A percentile compares a stretch with the other conserved stretches of the same genome.
These are phyloP conservation scores for Cirrhinus mrigala DNA, from an alignment of 2,797 vertebrate genomes.

Conservation along the genomic window DNA sequence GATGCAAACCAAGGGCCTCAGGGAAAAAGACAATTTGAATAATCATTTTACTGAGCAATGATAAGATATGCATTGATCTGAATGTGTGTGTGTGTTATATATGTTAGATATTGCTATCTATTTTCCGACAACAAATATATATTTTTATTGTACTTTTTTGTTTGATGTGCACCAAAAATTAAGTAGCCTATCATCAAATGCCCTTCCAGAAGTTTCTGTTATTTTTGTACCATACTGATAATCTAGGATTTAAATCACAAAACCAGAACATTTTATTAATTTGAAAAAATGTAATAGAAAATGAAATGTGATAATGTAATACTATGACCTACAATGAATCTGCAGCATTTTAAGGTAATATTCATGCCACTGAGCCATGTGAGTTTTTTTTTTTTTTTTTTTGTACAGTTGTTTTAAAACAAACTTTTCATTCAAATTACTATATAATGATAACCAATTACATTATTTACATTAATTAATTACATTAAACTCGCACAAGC, in stretches of 20 bases:
- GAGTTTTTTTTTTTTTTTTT: too few relatives aligned
- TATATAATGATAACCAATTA: not conserved
- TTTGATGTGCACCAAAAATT: not conserved
- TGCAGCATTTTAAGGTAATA: not conserved
- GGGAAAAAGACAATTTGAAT: slow-evolving; percentile 13
- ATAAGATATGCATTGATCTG: not conserved
- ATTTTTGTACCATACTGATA: not conserved
- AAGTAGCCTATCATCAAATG: too few relatives aligned
- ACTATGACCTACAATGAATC: not conserved
- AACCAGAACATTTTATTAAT: not conserved
- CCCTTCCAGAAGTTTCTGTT: too few relatives aligned
- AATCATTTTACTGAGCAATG: not conserved
- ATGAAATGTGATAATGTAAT: not conserved
- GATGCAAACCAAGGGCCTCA: slow-evolving; percentile 16
- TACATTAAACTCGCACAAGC: not conserved
- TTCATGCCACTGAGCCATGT: not conserved
- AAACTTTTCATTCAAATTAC: not conserved
- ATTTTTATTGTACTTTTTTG: not conserved
- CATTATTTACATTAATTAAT: too few relatives aligned
- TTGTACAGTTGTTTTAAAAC: not conserved
- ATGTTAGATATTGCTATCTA: not conserved
- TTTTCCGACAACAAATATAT: not conserved
- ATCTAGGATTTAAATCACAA: not conserved
- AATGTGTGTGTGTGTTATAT: not conserved
- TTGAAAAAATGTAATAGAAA: not conserved